These are phyloP conservation scores for Dorcus hopei DNA, from an alignment of 2,888 invertebrate genomes.

Conservation along the genomic window DNA sequence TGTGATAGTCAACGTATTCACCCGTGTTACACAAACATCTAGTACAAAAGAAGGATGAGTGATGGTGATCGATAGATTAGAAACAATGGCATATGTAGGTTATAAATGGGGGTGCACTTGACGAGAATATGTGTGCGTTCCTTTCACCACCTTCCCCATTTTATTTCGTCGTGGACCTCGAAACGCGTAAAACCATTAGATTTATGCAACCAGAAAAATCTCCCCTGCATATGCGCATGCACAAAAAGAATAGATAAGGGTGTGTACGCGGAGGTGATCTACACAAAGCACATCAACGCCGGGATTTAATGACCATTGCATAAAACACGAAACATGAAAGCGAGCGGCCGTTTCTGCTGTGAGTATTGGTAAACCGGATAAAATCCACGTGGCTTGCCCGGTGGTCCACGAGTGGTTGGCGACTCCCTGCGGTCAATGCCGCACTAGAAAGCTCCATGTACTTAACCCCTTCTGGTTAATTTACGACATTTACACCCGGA, in stretches of 20 bases:
- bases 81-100: slow-evolving; percentile 18
- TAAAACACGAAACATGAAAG: slow-evolving; percentile 35
- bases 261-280: no score
- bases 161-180: no score
- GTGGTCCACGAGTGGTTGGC: slow-evolving; percentile 23
- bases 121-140: not conserved
- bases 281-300: slow-evolving; percentile 20
- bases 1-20: slow-evolving; percentile 21
- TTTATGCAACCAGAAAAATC: no score
- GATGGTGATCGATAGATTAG: slow-evolving; percentile 17
- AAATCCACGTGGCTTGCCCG: slow-evolving; percentile 30
- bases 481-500: slow-evolving; percentile 5
- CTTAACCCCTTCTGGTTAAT: slow-evolving; percentile 12
- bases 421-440: slow-evolving; percentile 24
- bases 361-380: slow-evolving; percentile 30
- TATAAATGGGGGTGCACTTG: slow-evolving; percentile 13
- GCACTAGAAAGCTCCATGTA: slow-evolving; percentile 18
- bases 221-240: no score
- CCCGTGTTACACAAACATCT: slow-evolving; percentile 2
- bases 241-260: no score
- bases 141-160: no score
- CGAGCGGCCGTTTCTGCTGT: slow-evolving; percentile 25
- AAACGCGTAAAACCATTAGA: no score
- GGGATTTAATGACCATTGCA: slow-evolving; percentile 34
- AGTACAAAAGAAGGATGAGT: slow-evolving; percentile 16